A percentile compares a stretch with the other conserved stretches of the same genome.
phyloP scores from a whole-genome alignment of 2,888 invertebrate species.

The Caradrina clavipalpis region DNA sequence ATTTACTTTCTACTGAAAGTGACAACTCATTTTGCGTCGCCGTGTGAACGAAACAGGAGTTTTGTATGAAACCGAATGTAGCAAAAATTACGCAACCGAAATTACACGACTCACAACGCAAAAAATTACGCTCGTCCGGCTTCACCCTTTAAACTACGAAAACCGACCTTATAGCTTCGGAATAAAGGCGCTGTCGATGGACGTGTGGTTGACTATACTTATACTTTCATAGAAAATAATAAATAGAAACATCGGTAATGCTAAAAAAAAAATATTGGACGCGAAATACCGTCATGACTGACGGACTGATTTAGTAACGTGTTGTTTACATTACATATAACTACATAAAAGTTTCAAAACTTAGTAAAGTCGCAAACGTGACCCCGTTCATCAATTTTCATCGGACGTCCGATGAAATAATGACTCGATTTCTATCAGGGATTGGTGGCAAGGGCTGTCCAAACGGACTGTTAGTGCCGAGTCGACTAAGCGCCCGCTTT shows the following conservation, averaged over 20 bases:
- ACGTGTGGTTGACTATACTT: not conserved
- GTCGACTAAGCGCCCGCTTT: no score
- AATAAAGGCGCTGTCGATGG: not conserved
- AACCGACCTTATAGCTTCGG: not conserved
- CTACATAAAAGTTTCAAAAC: no score
- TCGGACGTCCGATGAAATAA: not conserved
- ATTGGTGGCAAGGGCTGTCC: not conserved
- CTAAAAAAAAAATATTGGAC: not conserved
- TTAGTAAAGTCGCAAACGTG: no score
- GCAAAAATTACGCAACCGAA: no score
- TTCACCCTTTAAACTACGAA: no score
- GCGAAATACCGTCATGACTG: not conserved
- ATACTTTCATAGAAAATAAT: constrained; percentile 1
- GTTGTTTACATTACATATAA: not conserved
- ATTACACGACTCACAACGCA: no score
- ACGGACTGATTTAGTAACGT: not conserved
- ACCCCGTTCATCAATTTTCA: not conserved
- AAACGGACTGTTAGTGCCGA: not conserved
- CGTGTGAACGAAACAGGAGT: no score
- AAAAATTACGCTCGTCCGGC: no score
- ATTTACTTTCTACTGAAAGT: no score
- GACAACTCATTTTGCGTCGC: no score
- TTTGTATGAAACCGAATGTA: no score
- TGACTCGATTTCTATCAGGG: not conserved
- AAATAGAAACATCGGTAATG: not conserved